Conservation (phyloP, 92 coral and sea anemone genomes). For the Epizoanthus stellaris region DNA sequence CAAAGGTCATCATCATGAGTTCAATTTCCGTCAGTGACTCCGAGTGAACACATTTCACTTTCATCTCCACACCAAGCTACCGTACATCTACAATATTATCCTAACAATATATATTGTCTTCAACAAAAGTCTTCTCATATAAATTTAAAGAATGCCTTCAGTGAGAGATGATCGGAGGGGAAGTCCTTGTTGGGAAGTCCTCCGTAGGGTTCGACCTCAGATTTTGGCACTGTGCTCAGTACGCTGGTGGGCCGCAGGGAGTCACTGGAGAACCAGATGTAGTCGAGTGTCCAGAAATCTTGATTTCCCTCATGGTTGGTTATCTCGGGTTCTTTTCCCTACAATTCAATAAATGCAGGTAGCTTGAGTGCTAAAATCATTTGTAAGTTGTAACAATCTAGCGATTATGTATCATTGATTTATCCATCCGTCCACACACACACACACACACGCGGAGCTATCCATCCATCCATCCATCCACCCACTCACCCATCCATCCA, state of each 20-base stretch:
- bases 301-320: constrained; percentile 67
- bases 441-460: too few relatives aligned
- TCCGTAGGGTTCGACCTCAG: constrained; percentile 45
- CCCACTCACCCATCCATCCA: too few relatives aligned
- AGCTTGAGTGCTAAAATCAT: neutral
- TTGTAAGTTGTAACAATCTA: neutral
- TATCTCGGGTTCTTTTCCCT: constrained; percentile 84
- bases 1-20: too few relatives aligned
- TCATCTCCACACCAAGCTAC: too few relatives aligned
- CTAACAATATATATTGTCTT: too few relatives aligned
- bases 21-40: too few relatives aligned
- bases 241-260: constrained; percentile 64
- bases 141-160: constrained; percentile 77
- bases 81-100: too few relatives aligned
- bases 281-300: constrained; percentile 70
- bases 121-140: neutral
- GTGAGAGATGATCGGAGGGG: constrained; percentile 82
- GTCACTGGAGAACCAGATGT: constrained; percentile 81
- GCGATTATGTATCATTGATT: too few relatives aligned
- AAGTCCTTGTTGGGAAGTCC: constrained; percentile 77
- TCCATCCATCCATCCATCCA: too few relatives aligned
- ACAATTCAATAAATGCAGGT: neutral
- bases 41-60: too few relatives aligned
- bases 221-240: constrained; percentile 60
- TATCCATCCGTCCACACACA: too few relatives aligned